Evolutionary conservation across 2,113 vertebrate species (phyloP).

Genomic region (Lathamus discolor): DNA sequence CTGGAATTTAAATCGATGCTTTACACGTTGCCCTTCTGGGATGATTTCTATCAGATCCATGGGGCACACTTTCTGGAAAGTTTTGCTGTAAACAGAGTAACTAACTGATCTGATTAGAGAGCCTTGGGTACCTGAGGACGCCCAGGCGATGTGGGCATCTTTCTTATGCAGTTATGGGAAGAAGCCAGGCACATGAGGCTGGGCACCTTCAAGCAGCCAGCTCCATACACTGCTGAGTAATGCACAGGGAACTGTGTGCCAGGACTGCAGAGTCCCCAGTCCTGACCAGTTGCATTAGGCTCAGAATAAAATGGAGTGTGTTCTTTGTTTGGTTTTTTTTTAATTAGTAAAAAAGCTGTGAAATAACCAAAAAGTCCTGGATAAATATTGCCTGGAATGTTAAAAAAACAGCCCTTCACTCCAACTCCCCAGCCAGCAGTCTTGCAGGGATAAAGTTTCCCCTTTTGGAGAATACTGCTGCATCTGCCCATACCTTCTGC

Average conservation of each 20-base stretch:
- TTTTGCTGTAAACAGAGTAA: not conserved
- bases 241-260: not conserved
- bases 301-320: not conserved
- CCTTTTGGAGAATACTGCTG: not conserved
- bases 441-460: not conserved
- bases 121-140: not conserved
- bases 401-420: not conserved
- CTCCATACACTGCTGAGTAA: conserved; percentile 33
- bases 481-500: not conserved
- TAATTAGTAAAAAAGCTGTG: not conserved
- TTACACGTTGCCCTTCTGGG: not conserved
- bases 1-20: not conserved
- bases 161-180: not conserved
- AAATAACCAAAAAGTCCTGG: rapidly evolving
- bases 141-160: not conserved
- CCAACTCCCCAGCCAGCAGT: not conserved
- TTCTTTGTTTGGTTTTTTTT: not conserved
- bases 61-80: not conserved
- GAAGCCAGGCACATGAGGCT: not conserved
- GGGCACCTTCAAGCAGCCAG: not conserved
- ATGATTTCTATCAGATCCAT: not conserved
- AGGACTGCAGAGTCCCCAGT: conserved; percentile 18
- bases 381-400: not conserved
- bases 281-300: not conserved
- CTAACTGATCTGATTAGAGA: not conserved